Evolutionary conservation across 2,113 vertebrate genomes (phyloP).

Genomic region (Nannospalax galili): DNA sequence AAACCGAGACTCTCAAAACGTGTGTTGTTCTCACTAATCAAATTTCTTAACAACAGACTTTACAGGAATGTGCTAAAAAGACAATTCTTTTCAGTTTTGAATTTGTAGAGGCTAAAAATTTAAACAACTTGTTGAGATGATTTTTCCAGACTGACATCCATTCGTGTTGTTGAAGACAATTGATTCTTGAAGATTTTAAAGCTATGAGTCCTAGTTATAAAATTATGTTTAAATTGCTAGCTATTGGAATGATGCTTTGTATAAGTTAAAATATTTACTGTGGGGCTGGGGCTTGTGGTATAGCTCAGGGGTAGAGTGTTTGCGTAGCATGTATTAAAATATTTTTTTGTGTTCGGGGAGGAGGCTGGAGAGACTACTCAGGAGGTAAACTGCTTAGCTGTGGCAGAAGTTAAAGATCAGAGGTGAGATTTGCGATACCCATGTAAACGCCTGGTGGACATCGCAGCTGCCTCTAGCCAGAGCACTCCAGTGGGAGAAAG

Average conservation of each 20-base stretch:
- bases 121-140: constrained; percentile 29
- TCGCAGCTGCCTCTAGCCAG: too few species aligned
- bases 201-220: not conserved
- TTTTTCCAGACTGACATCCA: constrained; percentile 27
- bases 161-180: constrained; percentile 48
- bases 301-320: not conserved
- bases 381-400: too few species aligned
- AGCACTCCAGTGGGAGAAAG: too few species aligned
- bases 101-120: constrained; percentile 9
- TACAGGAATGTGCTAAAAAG: constrained; percentile 25
- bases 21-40: constrained; percentile 54
- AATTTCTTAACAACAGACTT: constrained; percentile 46
- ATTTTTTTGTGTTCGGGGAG: too few species aligned
- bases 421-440: too few species aligned
- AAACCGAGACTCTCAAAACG: constrained; percentile 58
- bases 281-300: not conserved
- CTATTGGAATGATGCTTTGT: not conserved
- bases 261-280: constrained; percentile 10
- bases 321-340: not conserved
- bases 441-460: too few species aligned
- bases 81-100: not conserved
- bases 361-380: too few species aligned
- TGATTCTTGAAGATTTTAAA: constrained; percentile 5
- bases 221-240: not conserved
- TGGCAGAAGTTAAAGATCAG: too few species aligned